Percentiles rank a stretch among this genome's conserved stretches.
phyloP scores from a whole-genome alignment of 2,113 vertebrate species.

The Gymnobelideus leadbeateri region DNA sequence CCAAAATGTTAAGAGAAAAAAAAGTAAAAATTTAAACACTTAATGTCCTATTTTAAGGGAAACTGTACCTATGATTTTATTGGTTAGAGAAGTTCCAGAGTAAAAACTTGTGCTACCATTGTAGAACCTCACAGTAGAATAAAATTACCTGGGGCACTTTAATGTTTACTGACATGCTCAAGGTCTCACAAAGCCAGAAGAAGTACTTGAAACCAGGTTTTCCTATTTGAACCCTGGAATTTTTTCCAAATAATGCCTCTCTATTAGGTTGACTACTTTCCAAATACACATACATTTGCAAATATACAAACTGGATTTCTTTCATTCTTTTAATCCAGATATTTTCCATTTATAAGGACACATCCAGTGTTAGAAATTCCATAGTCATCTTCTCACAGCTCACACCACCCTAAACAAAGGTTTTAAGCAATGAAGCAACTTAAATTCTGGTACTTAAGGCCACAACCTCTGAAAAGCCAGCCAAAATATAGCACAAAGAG shows the following conservation, averaged over 20 bases:
- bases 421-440: neutral
- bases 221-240: neutral
- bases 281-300: neutral
- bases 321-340: neutral
- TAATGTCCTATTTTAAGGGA: neutral
- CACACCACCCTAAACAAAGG: neutral
- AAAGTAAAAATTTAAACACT: neutral
- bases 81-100: neutral
- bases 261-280: neutral
- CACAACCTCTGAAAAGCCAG: neutral
- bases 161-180: neutral
- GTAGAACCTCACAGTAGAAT: neutral
- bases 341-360: neutral
- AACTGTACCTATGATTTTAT: neutral
- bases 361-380: neutral
- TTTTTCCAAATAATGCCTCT: neutral
- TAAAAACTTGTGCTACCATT: neutral
- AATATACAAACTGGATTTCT: neutral
- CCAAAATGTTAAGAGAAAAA: neutral
- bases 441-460: neutral
- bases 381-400: neutral
- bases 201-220: neutral
- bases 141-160: neutral
- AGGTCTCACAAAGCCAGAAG: neutral
- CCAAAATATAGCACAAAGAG: neutral